Conservation (phyloP, 2,113 vertebrate genomes). For the Halcyon malimbica region DNA sequence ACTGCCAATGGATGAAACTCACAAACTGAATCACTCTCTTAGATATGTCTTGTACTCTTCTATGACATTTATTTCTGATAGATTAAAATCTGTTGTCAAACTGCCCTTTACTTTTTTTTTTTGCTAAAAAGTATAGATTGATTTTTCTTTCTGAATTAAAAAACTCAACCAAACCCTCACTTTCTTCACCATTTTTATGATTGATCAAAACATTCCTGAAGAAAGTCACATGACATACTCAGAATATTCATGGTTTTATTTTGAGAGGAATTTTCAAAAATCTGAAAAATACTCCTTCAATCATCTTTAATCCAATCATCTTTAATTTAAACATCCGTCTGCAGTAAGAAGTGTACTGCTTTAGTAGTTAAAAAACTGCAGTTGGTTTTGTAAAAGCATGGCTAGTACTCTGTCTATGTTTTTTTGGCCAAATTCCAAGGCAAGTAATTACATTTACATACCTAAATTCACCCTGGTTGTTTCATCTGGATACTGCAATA, state of each 20-base stretch:
- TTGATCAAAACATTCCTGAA: background rate
- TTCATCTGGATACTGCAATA: slow-evolving; percentile 54
- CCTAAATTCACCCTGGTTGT: slow-evolving; percentile 37
- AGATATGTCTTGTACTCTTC: background rate
- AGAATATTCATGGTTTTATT: background rate
- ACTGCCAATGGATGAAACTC: background rate
- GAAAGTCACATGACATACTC: rapidly evolving
- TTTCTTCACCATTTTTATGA: background rate
- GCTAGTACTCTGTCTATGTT: background rate
- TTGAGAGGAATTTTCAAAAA: background rate
- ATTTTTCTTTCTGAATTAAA: background rate
- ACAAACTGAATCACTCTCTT: background rate
- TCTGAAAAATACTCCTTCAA: background rate
- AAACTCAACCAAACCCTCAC: background rate
- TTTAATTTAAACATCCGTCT: background rate
- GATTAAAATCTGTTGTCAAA: background rate
- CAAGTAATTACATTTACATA: slow-evolving; percentile 57
- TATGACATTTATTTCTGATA: background rate
- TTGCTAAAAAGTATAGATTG: background rate
- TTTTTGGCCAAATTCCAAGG: slow-evolving; percentile 48
- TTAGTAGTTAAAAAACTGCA: background rate
- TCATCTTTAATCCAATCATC: background rate
- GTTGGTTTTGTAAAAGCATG: background rate
- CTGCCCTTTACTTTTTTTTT: background rate
- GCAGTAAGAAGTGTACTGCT: background rate